A percentile compares a stretch with the other conserved stretches of the same genome.
Evolutionary conservation across 2,888 invertebrate species (phyloP).

Genomic region (Hemistola chrysoprasaria): DNA sequence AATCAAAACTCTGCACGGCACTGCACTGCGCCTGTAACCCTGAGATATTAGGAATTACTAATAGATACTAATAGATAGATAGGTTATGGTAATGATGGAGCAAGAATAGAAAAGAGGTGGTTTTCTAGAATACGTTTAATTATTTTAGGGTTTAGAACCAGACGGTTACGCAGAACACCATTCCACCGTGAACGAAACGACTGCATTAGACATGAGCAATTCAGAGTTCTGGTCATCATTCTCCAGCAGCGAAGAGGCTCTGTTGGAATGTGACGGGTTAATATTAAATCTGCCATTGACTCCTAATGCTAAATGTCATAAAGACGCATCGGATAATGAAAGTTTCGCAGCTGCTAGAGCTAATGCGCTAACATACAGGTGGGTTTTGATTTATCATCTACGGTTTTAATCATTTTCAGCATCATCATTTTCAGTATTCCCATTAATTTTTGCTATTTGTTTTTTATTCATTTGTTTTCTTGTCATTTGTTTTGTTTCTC

Average conservation of each 20-base stretch:
- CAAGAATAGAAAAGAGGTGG: no score
- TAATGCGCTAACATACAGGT: slow-evolving; percentile 87
- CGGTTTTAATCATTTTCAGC: no score
- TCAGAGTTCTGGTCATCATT: slow-evolving; percentile 92
- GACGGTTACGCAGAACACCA: slow-evolving; percentile 86
- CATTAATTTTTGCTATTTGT: no score
- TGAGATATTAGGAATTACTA: slow-evolving; percentile 7
- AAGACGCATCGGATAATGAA: slow-evolving; percentile 57
- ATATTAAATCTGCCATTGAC: slow-evolving; percentile 87
- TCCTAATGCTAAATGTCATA: slow-evolving; percentile 82
- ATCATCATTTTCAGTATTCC: no score
- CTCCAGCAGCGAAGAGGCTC: slow-evolving; percentile 90
- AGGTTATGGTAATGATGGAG: no score
- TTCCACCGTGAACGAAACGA: slow-evolving; percentile 84
- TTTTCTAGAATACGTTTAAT: no score
- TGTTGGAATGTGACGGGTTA: slow-evolving; percentile 87
- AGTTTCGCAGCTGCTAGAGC: slow-evolving; percentile 74
- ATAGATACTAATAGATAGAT: no score
- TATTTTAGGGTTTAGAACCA: slow-evolving; percentile 75
- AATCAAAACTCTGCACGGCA: no score
- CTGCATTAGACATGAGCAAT: slow-evolving; percentile 86
- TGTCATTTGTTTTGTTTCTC: no score
- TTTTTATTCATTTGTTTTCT: no score
- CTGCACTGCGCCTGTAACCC: no score
- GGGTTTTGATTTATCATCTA: no score